Evolutionary conservation across 2,888 invertebrate species (phyloP).

Genomic region (Parnassius smintheus): DNA sequence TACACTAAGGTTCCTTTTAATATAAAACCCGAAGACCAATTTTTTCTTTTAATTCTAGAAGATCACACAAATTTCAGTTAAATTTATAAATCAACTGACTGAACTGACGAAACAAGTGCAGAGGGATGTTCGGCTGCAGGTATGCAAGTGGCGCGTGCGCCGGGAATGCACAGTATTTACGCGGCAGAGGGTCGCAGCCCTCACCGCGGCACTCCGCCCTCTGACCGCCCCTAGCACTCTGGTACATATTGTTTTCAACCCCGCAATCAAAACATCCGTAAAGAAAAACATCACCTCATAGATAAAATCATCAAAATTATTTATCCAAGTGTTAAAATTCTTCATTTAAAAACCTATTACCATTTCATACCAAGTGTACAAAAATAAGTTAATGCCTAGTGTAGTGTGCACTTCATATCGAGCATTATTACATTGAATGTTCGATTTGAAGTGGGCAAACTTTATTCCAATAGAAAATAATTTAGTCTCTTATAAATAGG

Average conservation of each 20-base stretch:
- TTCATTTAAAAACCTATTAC: constrained; percentile 23
- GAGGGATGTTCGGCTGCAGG: constrained; percentile 11
- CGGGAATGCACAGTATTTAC: constrained; percentile 19
- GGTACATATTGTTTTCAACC: constrained; percentile 24
- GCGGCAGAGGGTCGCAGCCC: constrained; percentile 22
- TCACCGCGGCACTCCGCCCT: constrained; percentile 23
- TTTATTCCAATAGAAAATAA: too few species aligned
- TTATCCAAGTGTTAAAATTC: constrained; percentile 26
- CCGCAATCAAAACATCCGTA: constrained; percentile 27
- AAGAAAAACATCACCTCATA: constrained; percentile 24
- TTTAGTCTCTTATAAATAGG: too few species aligned
- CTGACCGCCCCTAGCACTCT: constrained; percentile 19
- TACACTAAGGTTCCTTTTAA: too few species aligned
- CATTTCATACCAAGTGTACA: constrained; percentile 8
- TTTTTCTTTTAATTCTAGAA: too few species aligned
- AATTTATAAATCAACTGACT: constrained; percentile 19
- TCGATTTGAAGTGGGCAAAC: too few species aligned
- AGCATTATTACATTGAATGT: too few species aligned
- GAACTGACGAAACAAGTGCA: constrained; percentile 17
- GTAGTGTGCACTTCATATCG: too few species aligned
- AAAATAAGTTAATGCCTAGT: background rate
- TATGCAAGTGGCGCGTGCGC: constrained; percentile 27
- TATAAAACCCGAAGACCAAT: too few species aligned
- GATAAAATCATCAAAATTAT: constrained; percentile 25
- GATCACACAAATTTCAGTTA: too few species aligned